Evolutionary conservation across 2,797 vertebrate species (phyloP), one percentile per base, ranked within the genome.

Genomic region (Myotis findleyi): DNA sequence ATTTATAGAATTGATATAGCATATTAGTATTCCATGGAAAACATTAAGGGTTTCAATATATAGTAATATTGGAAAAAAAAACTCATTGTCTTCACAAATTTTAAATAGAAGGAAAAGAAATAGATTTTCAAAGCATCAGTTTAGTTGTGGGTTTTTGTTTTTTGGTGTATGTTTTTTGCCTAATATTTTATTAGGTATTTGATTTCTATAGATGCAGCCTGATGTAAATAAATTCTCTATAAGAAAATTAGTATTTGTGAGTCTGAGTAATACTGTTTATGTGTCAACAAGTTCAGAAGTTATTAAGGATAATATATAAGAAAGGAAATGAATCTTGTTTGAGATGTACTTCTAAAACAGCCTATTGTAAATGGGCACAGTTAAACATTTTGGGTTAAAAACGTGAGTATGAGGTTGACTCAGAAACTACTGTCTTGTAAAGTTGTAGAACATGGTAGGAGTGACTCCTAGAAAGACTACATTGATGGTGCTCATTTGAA

Each of bases 301-400:
- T 98, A 98, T 97, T 98, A 97, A 97, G 96, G 96, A 97, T 97
- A 97, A 98, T 97, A 93, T 98, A 88, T 97, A 96, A 97, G 92
- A 97, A 98, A 97, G 95, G 93, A 98, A 98, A 98, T 97, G 97
- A 98, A 89, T 96, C 91, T 96, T 97, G 87, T 96, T 98, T 97
- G 84, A 95, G 98, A 79, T 96, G 93, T 79, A 85, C 88, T 97
- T 97, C 94, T 96, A 94, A 98, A 95, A 75, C 95, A 92, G 97
- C 98, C 97, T 98, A 98, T 98, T 98, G 97, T 97, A 98, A 98
- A 98, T 98, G 96, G 96, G 92, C 98, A 98, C 98, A 98, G 98
- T 98, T 98, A 98, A 98, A 98, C 88, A 97, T 98, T 98, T 97
- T 96, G 96, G 97, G 98, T 98, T 98, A 98, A 98, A 98, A 98